Percentiles rank a stretch among this genome's conserved stretches.
Conservation (phyloP, 2,888 invertebrate genomes). For the Mylabris sibirica region DNA sequence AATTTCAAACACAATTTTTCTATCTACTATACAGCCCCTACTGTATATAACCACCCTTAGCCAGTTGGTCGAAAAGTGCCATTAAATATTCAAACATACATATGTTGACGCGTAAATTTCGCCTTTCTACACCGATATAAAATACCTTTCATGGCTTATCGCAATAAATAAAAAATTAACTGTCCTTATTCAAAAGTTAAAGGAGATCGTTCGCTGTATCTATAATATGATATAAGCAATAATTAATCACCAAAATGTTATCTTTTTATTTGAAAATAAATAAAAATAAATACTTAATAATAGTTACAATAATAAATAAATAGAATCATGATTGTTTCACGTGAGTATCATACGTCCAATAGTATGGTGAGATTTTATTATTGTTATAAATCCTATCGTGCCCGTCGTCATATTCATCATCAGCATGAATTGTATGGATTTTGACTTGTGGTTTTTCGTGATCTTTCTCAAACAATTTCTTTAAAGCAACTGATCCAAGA, state of each 20-base stretch:
- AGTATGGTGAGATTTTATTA: conserved; percentile 28
- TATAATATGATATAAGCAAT: conserved; percentile 12
- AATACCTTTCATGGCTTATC: conserved; percentile 39
- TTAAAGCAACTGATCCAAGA: conserved; percentile 73
- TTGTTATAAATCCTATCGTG: conserved; percentile 48
- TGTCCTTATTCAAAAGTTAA: conserved; percentile 39
- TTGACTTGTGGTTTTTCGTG: conserved; percentile 70
- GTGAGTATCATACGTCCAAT: conserved; percentile 30
- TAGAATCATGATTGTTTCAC: conserved; percentile 19
- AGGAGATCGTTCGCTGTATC: conserved; percentile 34
- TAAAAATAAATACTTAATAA: conserved; percentile 10
- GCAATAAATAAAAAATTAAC: conserved; percentile 40
- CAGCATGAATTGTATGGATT: conserved; percentile 66
- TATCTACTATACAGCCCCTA: background rate
- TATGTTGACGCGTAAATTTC: conserved; percentile 30
- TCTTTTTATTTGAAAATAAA: background rate
- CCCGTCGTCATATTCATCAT: conserved; percentile 48
- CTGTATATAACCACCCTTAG: conserved; percentile 1
- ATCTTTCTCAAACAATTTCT: conserved; percentile 76
- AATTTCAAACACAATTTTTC: background rate
- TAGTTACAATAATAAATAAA: conserved; percentile 17
- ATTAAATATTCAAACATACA: conserved; percentile 24
- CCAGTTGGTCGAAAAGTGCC: conserved; percentile 15
- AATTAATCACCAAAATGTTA: conserved; percentile 35
- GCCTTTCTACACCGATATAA: conserved; percentile 31